phyloP scores from a whole-genome alignment of 2,113 vertebrate species.

The Hemichromis elongatus region DNA sequence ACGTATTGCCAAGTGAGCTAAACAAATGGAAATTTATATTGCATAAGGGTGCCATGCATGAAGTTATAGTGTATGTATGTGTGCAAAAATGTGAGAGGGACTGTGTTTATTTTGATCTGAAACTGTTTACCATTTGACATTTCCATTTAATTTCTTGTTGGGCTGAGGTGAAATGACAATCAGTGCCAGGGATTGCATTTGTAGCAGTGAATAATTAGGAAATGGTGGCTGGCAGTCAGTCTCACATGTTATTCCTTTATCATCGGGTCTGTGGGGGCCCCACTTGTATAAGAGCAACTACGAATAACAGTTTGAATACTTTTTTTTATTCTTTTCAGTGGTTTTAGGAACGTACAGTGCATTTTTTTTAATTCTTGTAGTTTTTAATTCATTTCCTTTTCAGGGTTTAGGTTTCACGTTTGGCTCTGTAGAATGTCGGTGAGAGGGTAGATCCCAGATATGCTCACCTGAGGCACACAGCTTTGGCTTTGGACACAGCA shows the following conservation, averaged over 20 bases:
- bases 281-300: not conserved
- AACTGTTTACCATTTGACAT: slow-evolving; percentile 61
- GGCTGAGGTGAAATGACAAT: slow-evolving; percentile 45
- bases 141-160: slow-evolving; percentile 60
- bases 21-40: slow-evolving; percentile 71
- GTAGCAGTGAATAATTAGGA: slow-evolving; percentile 36
- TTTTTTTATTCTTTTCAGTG: too few species aligned
- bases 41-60: slow-evolving; percentile 34
- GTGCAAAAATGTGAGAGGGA: not conserved
- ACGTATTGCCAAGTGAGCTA: slow-evolving; percentile 27
- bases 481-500: not conserved
- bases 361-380: not conserved
- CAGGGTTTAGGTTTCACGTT: not conserved
- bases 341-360: not conserved
- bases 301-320: not conserved
- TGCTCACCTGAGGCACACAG: not conserved
- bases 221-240: not conserved
- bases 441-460: not conserved
- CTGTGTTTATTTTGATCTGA: not conserved
- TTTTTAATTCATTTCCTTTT: not conserved
- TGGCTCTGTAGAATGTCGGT: not conserved
- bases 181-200: slow-evolving; percentile 29
- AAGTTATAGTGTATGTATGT: not conserved
- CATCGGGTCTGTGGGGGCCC: not conserved
- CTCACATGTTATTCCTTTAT: not conserved